These are phyloP conservation scores for Clangula hyemalis DNA, from an alignment of 2,797 vertebrate species.

Conservation along the genomic window DNA sequence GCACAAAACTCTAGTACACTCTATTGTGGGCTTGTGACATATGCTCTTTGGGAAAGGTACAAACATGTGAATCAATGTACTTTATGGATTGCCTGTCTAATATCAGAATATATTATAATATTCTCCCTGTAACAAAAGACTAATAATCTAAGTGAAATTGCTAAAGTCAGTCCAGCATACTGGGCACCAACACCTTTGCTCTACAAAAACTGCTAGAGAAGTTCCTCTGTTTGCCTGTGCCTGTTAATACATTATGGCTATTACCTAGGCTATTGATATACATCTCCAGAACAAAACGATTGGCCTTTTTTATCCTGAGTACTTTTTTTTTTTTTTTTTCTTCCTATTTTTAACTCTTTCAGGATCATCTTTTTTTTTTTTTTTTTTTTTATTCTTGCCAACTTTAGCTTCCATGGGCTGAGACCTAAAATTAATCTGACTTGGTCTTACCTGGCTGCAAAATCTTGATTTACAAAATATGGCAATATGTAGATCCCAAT, in stretches of 20 bases:
- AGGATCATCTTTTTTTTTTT: background rate
- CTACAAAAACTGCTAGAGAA: background rate
- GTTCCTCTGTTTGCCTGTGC: background rate
- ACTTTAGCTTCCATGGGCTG: background rate
- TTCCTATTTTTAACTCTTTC: background rate
- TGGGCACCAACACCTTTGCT: background rate
- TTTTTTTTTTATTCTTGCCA: background rate
- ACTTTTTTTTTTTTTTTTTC: background rate
- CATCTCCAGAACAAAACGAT: background rate
- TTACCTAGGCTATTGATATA: background rate
- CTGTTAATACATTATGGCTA: background rate
- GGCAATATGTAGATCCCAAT: background rate
- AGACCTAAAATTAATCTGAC: background rate
- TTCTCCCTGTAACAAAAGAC: background rate
- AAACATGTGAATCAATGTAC: background rate
- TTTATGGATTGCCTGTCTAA: background rate
- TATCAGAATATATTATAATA: conserved; percentile 10
- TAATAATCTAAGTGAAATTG: background rate
- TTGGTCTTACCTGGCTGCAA: background rate
- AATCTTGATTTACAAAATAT: background rate
- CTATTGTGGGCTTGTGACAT: background rate
- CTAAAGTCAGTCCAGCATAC: background rate
- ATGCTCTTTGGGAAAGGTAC: background rate
- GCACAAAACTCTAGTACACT: background rate
- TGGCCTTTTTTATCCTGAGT: background rate